Percentiles rank a stretch among this genome's conserved stretches.
phyloP scores from a whole-genome alignment of 2,113 vertebrate genomes.

The Chamaetylas fuelleborni region DNA sequence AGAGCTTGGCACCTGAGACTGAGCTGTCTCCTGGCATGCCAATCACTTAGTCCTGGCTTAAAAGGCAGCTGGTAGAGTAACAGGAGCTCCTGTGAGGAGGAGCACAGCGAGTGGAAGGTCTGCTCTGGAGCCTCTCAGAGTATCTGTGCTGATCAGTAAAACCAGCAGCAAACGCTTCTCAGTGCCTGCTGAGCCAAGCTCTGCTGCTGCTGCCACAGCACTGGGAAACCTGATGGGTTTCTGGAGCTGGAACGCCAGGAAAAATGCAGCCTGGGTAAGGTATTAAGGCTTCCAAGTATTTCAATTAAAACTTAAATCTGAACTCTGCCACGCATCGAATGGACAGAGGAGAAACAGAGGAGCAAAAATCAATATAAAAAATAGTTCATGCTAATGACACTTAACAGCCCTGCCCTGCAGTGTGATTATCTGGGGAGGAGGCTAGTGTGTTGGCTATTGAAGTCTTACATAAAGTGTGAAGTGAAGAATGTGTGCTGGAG shows the following conservation, averaged over 20 bases:
- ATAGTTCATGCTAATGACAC: constrained; percentile 28
- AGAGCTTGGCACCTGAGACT: neutral
- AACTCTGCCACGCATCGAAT: neutral
- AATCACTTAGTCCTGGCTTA: neutral
- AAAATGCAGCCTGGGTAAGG: neutral
- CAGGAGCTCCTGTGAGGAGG: neutral
- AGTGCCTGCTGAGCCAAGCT: neutral
- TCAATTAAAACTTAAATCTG: constrained; percentile 35
- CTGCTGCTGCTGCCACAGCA: neutral
- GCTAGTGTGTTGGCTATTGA: neutral
- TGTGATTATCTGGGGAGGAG: neutral
- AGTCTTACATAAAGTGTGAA: constrained; percentile 2
- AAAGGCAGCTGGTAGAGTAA: neutral
- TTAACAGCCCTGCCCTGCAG: neutral
- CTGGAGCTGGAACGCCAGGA: neutral
- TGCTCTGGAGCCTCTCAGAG: neutral
- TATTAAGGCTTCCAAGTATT: neutral
- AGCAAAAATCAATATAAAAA: constrained; percentile 33
- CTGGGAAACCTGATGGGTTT: neutral
- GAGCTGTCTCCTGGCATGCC: neutral
- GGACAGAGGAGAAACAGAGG: neutral
- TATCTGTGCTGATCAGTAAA: neutral
- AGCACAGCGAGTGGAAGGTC: neutral
- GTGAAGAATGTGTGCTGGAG: constrained; percentile 21
- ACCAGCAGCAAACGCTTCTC: neutral